Evolutionary conservation across 2,888 invertebrate genomes (phyloP).

Genomic region (Dioctria linearis): DNA sequence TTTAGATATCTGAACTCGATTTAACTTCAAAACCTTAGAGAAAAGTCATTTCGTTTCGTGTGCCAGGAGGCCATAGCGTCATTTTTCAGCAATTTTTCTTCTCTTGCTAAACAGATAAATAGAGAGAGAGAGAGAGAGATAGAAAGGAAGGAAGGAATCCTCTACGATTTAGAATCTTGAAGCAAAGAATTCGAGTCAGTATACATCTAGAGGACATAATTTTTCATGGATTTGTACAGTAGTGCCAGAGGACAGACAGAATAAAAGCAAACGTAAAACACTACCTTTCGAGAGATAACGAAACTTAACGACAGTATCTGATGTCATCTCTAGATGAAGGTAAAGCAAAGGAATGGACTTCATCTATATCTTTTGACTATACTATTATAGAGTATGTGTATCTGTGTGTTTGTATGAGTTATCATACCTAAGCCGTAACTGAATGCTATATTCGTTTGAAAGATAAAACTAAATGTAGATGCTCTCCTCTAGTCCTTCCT

Average conservation of each 20-base stretch:
- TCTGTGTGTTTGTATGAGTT: too few relatives aligned
- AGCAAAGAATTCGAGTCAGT: neutral
- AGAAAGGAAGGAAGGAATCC: neutral
- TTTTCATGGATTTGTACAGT: constrained; percentile 18
- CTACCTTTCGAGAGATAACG: neutral
- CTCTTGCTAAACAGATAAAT: neutral
- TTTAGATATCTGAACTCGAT: constrained; percentile 9
- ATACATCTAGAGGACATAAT: neutral
- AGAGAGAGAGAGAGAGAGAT: too few relatives aligned
- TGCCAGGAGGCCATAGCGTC: neutral
- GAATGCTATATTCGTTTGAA: neutral
- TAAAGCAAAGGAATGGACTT: neutral
- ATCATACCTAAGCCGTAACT: neutral
- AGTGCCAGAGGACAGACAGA: neutral
- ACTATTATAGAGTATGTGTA: too few relatives aligned
- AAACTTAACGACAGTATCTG: constrained; percentile 10
- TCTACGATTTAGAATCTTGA: neutral
- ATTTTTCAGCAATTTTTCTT: neutral
- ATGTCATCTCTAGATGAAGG: neutral
- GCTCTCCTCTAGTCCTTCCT: neutral
- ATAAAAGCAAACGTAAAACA: neutral
- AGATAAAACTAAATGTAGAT: constrained; percentile 6
- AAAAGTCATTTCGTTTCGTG: neutral
- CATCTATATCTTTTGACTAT: neutral
- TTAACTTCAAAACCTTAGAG: neutral